Percentiles rank a stretch among this genome's conserved stretches.
These are phyloP conservation scores for Octonoba sinensis DNA, from an alignment of 2,888 invertebrate species.

Conservation along the genomic window DNA sequence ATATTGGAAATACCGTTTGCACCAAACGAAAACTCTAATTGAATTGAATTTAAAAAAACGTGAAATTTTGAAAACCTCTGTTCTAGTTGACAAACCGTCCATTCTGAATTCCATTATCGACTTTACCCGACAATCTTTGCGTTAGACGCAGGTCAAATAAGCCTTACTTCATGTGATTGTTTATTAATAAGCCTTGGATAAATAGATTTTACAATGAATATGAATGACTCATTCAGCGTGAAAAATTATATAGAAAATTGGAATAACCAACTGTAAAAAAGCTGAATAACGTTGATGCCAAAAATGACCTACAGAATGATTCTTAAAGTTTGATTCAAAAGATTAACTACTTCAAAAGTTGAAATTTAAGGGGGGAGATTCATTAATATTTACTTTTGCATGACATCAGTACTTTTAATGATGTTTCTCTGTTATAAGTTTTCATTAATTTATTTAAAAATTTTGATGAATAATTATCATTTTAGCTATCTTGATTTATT, in stretches of 20 bases:
- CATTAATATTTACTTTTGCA: too few relatives aligned
- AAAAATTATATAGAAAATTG: not conserved
- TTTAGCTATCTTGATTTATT: too few relatives aligned
- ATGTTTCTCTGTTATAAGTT: too few relatives aligned
- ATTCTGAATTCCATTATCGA: conserved; percentile 60
- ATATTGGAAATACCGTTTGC: too few relatives aligned
- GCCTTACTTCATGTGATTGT: conserved; percentile 63
- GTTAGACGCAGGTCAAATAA: conserved; percentile 59
- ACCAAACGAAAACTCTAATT: not conserved
- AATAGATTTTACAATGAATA: conserved; percentile 29
- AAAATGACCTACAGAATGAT: not conserved
- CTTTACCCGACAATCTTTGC: conserved; percentile 64
- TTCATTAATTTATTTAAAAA: too few relatives aligned
- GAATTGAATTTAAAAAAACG: not conserved
- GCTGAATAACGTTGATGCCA: conserved; percentile 5
- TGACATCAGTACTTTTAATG: too few relatives aligned
- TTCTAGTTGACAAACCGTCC: conserved; percentile 59
- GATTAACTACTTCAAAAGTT: too few relatives aligned
- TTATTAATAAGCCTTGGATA: conserved; percentile 53
- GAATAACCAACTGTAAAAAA: not conserved
- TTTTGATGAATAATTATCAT: too few relatives aligned
- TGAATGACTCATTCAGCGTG: conserved; percentile 12
- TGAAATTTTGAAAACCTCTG: conserved; percentile 45
- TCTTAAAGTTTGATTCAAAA: not conserved
- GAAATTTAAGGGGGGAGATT: too few relatives aligned